Base-by-base conservation (phyloP, 2,888 invertebrate species). In the Ophion costatus region DNA sequence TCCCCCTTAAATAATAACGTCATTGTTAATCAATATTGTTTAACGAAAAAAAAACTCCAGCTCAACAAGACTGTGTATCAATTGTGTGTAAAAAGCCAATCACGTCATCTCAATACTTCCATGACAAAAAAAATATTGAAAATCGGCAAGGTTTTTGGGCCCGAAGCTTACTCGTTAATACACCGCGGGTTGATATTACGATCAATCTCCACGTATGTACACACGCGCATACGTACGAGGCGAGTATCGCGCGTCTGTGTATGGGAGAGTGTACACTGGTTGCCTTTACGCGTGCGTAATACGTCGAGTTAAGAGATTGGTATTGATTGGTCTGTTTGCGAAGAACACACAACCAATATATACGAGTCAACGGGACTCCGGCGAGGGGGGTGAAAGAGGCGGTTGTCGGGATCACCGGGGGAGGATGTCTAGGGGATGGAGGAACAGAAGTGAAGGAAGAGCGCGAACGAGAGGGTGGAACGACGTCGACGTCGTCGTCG, bases 281-380 rank as follows among this genome's bases (percentile, higher is more conserved):
- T 86, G 83, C 86, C 86, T 87, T 87, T 88, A 87, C 87, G 86
- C 85, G 87, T 86, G 84, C 87, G 86, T 88, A 87, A 88, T 87
- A 80, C 87, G 83, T 88, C 82, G 85, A 91, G 92, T 91, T 91
- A 91, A 92, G 91, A 92, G 92, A 92, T 93, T 91, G 91, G 88
- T 92, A 93, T 93, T 92, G 93, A 93, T 93, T 93, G 92, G 91
- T 91, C 89, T 92, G 93, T 93, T 93, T 93, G 92, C 91, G 88
- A 90, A 90, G 92, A 91, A 91, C 91, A 92, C 90, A 92, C 91
- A 92, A 88, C 90, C 92, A 90, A 92, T 92, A 91, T 90, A 88
- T 87, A 82, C 82, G 84, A 87, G 88, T 85, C 80, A 78, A 85
- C 80, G 80, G 80, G 70, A 69, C 73, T 66, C 56, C 69, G 67